Evolutionary conservation across 2,113 vertebrate species (phyloP).

Genomic region (Anguilla rostrata): DNA sequence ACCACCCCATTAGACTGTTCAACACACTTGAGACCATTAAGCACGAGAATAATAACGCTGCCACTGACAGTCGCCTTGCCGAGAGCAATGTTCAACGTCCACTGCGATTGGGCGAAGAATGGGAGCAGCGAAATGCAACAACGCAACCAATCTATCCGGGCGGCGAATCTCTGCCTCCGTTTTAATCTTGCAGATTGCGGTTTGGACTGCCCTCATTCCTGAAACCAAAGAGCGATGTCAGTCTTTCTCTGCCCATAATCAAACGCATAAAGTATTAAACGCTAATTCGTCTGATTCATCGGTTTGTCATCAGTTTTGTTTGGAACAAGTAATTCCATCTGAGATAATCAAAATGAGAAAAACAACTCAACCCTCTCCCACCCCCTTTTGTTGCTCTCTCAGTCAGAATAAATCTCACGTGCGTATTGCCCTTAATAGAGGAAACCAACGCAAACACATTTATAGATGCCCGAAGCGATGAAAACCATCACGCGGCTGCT

Average conservation of each 20-base stretch:
- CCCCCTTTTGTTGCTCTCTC: not conserved
- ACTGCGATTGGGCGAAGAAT: not conserved
- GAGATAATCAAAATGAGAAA: conserved; percentile 14
- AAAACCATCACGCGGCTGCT: not conserved
- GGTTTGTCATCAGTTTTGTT: conserved; percentile 11
- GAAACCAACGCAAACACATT: not conserved
- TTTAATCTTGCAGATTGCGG: not conserved
- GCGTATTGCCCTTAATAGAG: not conserved
- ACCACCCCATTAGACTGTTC: conserved; percentile 6
- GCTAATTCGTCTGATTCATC: not conserved
- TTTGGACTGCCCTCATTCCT: not conserved
- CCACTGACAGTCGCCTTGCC: not conserved
- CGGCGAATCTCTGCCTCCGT: conserved; percentile 1
- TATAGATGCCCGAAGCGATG: not conserved
- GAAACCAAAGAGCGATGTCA: conserved; percentile 9
- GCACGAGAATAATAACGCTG: not conserved
- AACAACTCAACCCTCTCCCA: not conserved
- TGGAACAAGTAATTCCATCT: conserved; percentile 12
- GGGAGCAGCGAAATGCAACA: not conserved
- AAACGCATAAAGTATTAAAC: conserved; percentile 15
- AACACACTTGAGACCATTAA: conserved; percentile 2
- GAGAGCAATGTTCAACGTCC: not conserved
- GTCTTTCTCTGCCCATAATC: not conserved
- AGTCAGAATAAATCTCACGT: not conserved
- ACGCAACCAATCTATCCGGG: not conserved